Percentiles rank a stretch among this genome's conserved stretches.
Conservation (phyloP, 2,888 invertebrate species). For the Melanophora roralis region DNA sequence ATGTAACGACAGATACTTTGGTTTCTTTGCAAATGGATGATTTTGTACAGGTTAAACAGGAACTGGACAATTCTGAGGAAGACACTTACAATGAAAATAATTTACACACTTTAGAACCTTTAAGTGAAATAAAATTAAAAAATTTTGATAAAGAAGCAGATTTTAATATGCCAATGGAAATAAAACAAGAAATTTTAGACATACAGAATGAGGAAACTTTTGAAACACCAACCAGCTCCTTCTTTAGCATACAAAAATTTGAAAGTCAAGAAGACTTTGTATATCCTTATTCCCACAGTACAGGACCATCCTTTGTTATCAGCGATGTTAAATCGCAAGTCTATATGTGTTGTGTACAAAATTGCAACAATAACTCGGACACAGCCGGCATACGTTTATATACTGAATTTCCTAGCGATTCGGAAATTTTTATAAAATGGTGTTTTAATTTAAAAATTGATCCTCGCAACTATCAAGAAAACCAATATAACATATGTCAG, state of each 20-base stretch:
- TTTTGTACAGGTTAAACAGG: conserved; percentile 42
- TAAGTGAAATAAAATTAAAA: conserved; percentile 1
- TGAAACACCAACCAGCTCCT: background rate
- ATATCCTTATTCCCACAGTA: background rate
- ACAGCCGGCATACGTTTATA: conserved; percentile 54
- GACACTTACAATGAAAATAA: background rate
- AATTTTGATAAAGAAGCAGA: background rate
- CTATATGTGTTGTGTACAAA: conserved; percentile 62
- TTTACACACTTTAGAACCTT: background rate
- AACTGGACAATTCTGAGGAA: conserved; percentile 42
- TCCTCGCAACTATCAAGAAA: conserved; percentile 64
- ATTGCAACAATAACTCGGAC: conserved; percentile 54
- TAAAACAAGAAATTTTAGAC: conserved; percentile 38
- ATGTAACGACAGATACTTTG: background rate
- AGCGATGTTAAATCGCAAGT: conserved; percentile 49
- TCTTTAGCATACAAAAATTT: conserved; percentile 23
- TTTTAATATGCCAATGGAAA: background rate
- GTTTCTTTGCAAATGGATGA: conserved; percentile 26
- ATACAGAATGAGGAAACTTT: conserved; percentile 29
- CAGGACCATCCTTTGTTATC: conserved; percentile 27
- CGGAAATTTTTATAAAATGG: conserved; percentile 66
- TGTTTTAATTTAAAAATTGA: conserved; percentile 66
- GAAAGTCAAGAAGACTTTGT: background rate
- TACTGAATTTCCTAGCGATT: conserved; percentile 63
- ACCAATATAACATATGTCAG: conserved; percentile 63